Evolutionary conservation across 1,140 invertebrate genomes (phyloP), one percentile per base, ranked within the genome.

Genomic region (Euura saliciscinereae): DNA sequence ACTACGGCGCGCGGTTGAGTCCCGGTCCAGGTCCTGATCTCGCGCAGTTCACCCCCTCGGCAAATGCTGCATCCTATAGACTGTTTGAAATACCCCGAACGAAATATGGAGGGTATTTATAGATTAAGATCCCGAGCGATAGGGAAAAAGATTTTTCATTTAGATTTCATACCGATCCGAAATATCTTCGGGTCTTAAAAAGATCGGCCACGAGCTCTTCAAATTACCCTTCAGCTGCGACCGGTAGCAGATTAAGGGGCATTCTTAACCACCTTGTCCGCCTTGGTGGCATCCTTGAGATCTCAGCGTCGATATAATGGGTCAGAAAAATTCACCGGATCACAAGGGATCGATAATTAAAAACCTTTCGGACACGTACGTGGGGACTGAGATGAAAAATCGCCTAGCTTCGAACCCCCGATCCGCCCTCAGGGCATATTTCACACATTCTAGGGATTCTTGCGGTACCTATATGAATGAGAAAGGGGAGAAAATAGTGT

Each of bases 61-160:
- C 28, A 28, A 28, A 28, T 28, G 28, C 28, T 28, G 28, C 28
- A 28, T 28, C 28, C 28, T 28, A 28, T 28, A 28, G 28, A 28
- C 28, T 1, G 51, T 59, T 6, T n/a, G 51, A 28, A 28, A 59
- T 11, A 59, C 51, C 6, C 51, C 51, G 51, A n/a, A 59, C 8
- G 51, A 59, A 59, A 59, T 59, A 59, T 59, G 51, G 51, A 59
- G 51, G 51, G 51, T 59, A 59, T 59, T 59, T 59, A 59, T 59
- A 59, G 51, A 59, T 59, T 59, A 59, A 59, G 51, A 59, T 59
- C 51, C 51, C 51, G 51, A n/a, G 51, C 51, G 51, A 59, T 59
- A 59, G 51, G 51, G 51, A 8, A n/a, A 59, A 59, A 59, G 51
- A 59, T 59, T 59, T 59, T 59, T 59, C 51, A 59, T 59, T 59